Evolutionary conservation across 2,113 vertebrate genomes (phyloP).

Genomic region (Pelobates fuscus): DNA sequence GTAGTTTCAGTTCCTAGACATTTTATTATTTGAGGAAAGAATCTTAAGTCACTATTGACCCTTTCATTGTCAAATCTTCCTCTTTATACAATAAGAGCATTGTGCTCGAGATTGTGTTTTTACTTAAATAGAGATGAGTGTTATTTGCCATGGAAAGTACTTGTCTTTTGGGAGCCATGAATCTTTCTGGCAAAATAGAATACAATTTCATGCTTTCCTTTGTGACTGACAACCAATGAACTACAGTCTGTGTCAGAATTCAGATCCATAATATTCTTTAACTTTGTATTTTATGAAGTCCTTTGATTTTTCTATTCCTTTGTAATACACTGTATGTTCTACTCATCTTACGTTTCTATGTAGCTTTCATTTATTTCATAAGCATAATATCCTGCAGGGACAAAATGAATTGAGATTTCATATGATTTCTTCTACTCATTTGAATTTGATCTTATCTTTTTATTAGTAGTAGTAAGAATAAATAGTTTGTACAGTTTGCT

Average conservation of each 20-base stretch:
- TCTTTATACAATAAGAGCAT: constrained; percentile 1
- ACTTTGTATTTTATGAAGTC: background rate
- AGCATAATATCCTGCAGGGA: too few relatives aligned
- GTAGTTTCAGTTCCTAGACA: constrained; percentile 3
- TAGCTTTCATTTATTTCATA: too few relatives aligned
- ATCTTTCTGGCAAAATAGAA: constrained; percentile 21
- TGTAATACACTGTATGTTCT: too few relatives aligned
- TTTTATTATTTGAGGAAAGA: constrained; percentile 14
- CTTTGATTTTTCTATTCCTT: too few relatives aligned
- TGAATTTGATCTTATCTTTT: too few relatives aligned
- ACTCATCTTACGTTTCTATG: too few relatives aligned
- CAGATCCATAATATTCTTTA: background rate
- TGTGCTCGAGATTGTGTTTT: constrained; percentile 16
- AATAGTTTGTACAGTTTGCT: too few relatives aligned
- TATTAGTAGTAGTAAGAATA: too few relatives aligned
- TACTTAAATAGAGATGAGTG: constrained; percentile 21
- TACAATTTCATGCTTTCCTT: constrained; percentile 30
- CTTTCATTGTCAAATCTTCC: background rate
- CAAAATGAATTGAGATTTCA: too few relatives aligned
- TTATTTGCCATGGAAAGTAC: constrained; percentile 37
- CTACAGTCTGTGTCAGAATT: constrained; percentile 3
- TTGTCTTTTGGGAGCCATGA: constrained; percentile 34
- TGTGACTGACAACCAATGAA: constrained; percentile 18
- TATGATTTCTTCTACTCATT: too few relatives aligned
- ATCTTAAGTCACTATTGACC: background rate